Evolutionary conservation across 2,797 vertebrate species (phyloP), one percentile per base, ranked within the genome.

Genomic region (Anas bernieri): DNA sequence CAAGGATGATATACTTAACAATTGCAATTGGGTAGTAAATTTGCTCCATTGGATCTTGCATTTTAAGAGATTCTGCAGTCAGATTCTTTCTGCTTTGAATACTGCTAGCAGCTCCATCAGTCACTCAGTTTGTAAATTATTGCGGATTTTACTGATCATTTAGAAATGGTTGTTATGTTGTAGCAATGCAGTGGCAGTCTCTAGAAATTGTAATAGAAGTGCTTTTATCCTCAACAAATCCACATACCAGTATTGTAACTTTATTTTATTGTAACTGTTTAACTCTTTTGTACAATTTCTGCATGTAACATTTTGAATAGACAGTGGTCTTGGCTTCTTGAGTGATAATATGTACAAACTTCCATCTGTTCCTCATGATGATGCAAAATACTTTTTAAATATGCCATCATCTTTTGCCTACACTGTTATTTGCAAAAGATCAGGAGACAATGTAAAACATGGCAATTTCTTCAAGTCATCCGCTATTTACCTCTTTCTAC

Each of bases 391-490:
- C 31, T 67, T 84, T 56, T 81, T 14, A 58, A 83, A 86, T 35
- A 39, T 17, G 1, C 72, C 17, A 68, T 75, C 69, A 43, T 72
- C 56, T 87, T 79, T 87, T 35, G 68, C 80, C 37, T 46, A 1
- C 61, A 5, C 22, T 45, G 15, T 28, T 76, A 48, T 26, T 83
- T 87, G 86, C 18, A 50, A 87, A 86, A 92, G 58, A 70, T 91
- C 79, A 64, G 45, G 14, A 54, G 58, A 79, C 35, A n/a, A 46
- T n/a, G 31, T 64, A 86, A 79, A 64, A 54, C 16, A 22, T 48
- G 17, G 64, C 74, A 89, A 22, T 91, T 87, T 91, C 55, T 92
- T 76, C 61, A 86, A 92, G 63, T 50, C 35, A 69, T 72, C 52
- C 79, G 45, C 50, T 55, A 82, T 85, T 88, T 89, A 28, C 45